Percentiles rank a stretch among this genome's conserved stretches.
Evolutionary conservation across 2,113 vertebrate species (phyloP).

Genomic region (Bubalus kerabau): DNA sequence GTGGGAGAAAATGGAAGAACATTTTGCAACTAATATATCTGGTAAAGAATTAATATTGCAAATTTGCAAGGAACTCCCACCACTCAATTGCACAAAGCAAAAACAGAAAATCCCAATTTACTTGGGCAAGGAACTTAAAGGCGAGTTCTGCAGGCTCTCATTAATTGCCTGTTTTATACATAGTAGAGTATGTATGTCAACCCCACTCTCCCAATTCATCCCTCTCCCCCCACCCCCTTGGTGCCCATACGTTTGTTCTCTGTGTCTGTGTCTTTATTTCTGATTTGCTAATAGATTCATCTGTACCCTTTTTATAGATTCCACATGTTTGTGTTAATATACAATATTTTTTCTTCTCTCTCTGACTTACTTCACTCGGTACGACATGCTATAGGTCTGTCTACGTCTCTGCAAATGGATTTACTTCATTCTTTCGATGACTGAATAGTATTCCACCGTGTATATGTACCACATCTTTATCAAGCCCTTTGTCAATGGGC

Average conservation of each 20-base stretch:
- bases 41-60: neutral
- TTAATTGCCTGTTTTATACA: neutral
- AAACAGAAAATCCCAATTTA: neutral
- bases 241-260: neutral
- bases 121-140: neutral
- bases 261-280: neutral
- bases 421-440: neutral
- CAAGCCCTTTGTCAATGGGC: accelerated
- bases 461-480: neutral
- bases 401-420: neutral
- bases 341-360: neutral
- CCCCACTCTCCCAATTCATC: neutral
- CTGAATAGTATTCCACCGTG: neutral
- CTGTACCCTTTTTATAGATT: neutral
- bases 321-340: neutral
- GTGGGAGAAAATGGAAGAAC: neutral
- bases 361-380: neutral
- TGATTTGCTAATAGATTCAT: neutral
- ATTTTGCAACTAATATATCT: neutral
- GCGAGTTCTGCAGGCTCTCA: neutral
- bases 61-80: neutral
- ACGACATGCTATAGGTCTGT: neutral
- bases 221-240: neutral
- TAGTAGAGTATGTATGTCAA: neutral
- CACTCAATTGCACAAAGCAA: neutral